Evolutionary conservation across 2,113 vertebrate species (phyloP).

Genomic region (Chlorodrepanis virens): DNA sequence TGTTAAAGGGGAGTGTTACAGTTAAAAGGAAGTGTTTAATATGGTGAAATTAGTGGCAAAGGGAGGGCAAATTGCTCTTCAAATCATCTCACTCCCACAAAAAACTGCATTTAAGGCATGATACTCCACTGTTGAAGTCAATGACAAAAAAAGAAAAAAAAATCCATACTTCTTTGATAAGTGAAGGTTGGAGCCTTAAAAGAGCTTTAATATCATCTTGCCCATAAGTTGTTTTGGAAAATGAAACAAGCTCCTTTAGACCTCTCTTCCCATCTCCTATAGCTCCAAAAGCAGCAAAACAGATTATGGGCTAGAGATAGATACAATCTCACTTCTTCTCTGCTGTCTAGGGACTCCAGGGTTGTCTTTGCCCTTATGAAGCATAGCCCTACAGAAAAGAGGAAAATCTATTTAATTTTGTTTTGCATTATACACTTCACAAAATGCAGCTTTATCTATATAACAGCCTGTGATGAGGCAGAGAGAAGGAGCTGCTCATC

Average conservation of each 20-base stretch:
- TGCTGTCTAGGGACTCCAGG: not conserved
- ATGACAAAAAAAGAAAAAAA: not conserved
- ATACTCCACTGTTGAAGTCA: not conserved
- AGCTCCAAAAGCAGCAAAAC: not conserved
- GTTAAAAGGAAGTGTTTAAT: not conserved
- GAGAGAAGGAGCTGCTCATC: not conserved
- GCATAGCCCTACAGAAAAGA: not conserved
- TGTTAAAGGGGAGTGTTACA: not conserved
- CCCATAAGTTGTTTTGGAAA: not conserved
- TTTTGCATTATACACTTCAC: not conserved
- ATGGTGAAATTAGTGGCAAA: not conserved
- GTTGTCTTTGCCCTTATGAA: not conserved
- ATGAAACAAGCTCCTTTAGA: constrained; percentile 4
- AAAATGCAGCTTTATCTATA: not conserved
- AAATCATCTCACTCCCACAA: not conserved
- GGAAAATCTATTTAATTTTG: not conserved
- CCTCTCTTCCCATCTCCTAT: not conserved
- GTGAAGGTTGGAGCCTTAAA: not conserved
- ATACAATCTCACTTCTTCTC: not conserved
- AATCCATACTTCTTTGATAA: not conserved
- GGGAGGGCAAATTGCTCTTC: not conserved
- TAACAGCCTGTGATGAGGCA: not conserved
- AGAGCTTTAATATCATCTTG: not conserved
- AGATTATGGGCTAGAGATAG: not conserved
- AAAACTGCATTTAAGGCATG: not conserved